Conservation (phyloP, 1,140 invertebrate species). For the Drosophila ananassae region DNA sequence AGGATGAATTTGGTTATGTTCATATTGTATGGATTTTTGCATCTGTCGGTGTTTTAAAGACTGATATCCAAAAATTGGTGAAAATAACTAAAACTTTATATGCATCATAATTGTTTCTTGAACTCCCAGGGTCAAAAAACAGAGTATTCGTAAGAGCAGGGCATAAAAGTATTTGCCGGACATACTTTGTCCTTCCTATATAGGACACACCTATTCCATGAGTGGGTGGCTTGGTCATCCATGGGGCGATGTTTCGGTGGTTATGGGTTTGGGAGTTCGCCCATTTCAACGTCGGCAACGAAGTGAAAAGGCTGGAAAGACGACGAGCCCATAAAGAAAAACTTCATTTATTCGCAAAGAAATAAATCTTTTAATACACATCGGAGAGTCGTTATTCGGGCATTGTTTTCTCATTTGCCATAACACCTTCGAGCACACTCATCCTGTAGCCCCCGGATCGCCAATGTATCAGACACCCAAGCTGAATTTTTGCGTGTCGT, state of each 20-base stretch:
- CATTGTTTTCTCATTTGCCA: constrained; percentile 81
- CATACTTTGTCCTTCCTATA: neutral
- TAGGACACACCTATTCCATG: constrained; percentile 6
- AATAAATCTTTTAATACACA: constrained; percentile 83
- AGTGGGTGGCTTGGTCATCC: constrained; percentile 7
- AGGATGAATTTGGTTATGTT: too few species aligned
- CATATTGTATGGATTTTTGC: too few species aligned
- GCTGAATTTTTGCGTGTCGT: neutral
- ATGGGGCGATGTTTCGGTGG: neutral
- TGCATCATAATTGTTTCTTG: too few species aligned
- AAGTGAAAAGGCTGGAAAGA: constrained; percentile 31
- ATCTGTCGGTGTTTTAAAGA: too few species aligned
- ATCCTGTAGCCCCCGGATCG: neutral
- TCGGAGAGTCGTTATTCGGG: constrained; percentile 81
- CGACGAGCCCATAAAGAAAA: constrained; percentile 62
- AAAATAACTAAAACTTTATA: too few species aligned
- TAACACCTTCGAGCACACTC: constrained; percentile 63
- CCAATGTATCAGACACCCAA: neutral
- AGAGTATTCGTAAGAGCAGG: neutral
- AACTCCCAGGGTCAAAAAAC: neutral
- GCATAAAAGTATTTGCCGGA: neutral
- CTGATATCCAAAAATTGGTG: too few species aligned
- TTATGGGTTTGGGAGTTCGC: constrained; percentile 1
- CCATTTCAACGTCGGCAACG: constrained; percentile 18
- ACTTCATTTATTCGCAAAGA: constrained; percentile 78